phyloP scores from a whole-genome alignment of 2,888 invertebrate species.

The Aleiodes alternator region DNA sequence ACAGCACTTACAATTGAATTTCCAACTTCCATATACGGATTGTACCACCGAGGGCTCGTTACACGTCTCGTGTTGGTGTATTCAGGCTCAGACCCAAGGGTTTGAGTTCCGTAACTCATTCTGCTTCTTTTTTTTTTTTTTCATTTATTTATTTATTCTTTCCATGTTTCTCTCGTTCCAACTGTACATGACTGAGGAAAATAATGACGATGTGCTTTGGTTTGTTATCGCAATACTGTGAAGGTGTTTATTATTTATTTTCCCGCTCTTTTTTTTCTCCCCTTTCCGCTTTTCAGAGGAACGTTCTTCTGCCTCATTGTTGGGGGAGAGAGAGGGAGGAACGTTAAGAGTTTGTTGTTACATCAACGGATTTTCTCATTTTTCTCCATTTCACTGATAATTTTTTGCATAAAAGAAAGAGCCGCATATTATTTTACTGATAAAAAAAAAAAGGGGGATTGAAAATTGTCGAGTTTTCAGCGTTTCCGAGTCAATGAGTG shows the following conservation, averaged over 20 bases:
- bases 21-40: conserved; percentile 51
- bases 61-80: conserved; percentile 52
- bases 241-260: conserved; percentile 11
- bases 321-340: neutral
- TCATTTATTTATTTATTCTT: conserved; percentile 13
- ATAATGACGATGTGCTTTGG: conserved; percentile 10
- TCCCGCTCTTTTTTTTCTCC: conserved; percentile 24
- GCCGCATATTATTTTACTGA: neutral
- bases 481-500: conserved; percentile 10
- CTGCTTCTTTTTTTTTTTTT: conserved; percentile 10
- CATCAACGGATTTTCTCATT: too few species aligned
- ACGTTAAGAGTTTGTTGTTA: too few species aligned
- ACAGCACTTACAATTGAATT: conserved; percentile 61
- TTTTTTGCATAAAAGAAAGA: neutral
- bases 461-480: neutral
- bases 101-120: conserved; percentile 52
- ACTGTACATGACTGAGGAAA: conserved; percentile 19
- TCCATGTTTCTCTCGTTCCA: conserved; percentile 9
- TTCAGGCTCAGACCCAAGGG: conserved; percentile 37
- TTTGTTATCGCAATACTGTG: conserved; percentile 6
- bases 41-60: conserved; percentile 56
- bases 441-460: neutral
- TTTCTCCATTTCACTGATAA: too few species aligned
- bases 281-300: neutral
- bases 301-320: neutral